Evolutionary conservation across 1,140 invertebrate genomes (phyloP).

Genomic region (Drosophila parabipectinata): DNA sequence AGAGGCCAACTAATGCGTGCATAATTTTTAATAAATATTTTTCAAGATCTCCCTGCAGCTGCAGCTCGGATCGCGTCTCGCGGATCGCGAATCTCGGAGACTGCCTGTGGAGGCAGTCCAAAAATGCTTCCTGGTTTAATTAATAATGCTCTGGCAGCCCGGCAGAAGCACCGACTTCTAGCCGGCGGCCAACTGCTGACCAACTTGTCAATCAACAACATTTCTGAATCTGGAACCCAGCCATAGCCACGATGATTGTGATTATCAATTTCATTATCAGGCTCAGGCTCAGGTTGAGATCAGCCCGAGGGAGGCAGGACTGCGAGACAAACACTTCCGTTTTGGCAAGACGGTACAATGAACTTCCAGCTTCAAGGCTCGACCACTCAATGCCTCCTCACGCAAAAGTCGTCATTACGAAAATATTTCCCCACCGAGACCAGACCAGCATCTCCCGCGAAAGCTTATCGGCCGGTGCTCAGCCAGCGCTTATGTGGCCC

Average conservation of each 20-base stretch:
- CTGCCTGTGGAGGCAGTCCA: constrained; percentile 33
- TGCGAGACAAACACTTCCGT: constrained; percentile 66
- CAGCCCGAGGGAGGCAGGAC: background rate
- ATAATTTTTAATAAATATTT: constrained; percentile 83
- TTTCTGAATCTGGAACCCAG: constrained; percentile 41
- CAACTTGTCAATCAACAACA: constrained; percentile 74
- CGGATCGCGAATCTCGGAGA: constrained; percentile 11
- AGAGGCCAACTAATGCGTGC: constrained; percentile 68
- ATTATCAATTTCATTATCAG: constrained; percentile 66
- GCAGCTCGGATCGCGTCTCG: constrained; percentile 15
- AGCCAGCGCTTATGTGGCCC: constrained; percentile 70
- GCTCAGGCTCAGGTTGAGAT: constrained; percentile 28
- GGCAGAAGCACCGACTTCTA: background rate
- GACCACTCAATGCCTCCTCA: constrained; percentile 34
- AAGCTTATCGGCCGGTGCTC: constrained; percentile 71
- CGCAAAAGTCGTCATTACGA: constrained; percentile 53
- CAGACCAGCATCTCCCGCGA: constrained; percentile 9
- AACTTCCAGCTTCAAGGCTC: constrained; percentile 32
- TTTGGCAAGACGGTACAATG: constrained; percentile 52
- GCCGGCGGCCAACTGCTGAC: constrained; percentile 4
- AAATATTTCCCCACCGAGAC: constrained; percentile 36
- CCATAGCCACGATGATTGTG: constrained; percentile 57
- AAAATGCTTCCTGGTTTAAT: constrained; percentile 78
- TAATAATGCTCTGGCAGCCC: constrained; percentile 47
- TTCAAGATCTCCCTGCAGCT: constrained; percentile 69